Conservation (phyloP, 2,113 vertebrate species). For the Sula dactylatra region DNA sequence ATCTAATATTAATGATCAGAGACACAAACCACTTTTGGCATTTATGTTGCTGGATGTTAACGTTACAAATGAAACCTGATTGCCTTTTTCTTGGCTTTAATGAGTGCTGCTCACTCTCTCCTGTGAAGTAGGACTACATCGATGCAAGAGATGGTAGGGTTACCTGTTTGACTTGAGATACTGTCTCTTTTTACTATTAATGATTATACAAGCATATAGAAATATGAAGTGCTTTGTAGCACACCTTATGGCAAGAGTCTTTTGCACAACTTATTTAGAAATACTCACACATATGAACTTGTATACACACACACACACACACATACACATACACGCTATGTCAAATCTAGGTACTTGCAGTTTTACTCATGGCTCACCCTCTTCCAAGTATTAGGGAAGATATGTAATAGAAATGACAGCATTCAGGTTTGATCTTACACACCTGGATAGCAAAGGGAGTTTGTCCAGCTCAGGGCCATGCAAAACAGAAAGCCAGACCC, state of each 20-base stretch:
- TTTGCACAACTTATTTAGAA: not conserved
- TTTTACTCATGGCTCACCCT: not conserved
- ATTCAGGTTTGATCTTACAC: not conserved
- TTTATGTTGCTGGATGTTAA: not conserved
- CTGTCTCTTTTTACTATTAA: not conserved
- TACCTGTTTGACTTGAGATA: not conserved
- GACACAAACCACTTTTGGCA: not conserved
- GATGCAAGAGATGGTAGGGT: not conserved
- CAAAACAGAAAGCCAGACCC: not conserved
- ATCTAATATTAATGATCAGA: not conserved
- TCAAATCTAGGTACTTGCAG: not conserved
- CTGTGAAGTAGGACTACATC: fast-evolving
- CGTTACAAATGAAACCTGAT: fast-evolving
- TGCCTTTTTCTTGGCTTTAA: not conserved
- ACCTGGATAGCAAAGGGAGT: not conserved
- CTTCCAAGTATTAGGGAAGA: not conserved
- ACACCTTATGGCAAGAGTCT: not conserved
- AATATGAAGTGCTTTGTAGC: not conserved
- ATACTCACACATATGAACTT: not conserved
- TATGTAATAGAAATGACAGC: fast-evolving
- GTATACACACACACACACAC: fast-evolving
- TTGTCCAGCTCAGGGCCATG: not conserved
- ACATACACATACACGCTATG: fast-evolving
- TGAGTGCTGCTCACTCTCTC: fast-evolving
- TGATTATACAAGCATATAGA: not conserved